These are phyloP conservation scores for Zaprionus tsacasi DNA, from an alignment of 1,140 invertebrate species.

Conservation along the genomic window DNA sequence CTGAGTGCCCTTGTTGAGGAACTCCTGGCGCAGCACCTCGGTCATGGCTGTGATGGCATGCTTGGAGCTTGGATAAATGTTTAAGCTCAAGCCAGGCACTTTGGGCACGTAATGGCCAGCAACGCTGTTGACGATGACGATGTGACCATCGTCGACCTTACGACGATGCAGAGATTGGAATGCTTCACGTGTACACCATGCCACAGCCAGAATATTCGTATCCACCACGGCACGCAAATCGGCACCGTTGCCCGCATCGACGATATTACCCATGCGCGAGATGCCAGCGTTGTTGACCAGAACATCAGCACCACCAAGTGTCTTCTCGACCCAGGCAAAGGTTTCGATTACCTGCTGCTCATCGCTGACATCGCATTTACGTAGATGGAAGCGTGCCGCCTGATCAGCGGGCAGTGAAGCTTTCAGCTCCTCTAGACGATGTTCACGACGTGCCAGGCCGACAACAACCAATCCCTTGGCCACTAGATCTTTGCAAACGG, in stretches of 20 bases:
- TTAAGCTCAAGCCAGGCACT: slow-evolving; percentile 50
- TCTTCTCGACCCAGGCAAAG: slow-evolving; percentile 87
- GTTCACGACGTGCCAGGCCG: slow-evolving; percentile 87
- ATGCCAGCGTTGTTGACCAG: slow-evolving; percentile 90
- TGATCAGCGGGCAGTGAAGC: slow-evolving; percentile 41
- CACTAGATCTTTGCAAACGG: slow-evolving; percentile 79
- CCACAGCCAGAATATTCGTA: slow-evolving; percentile 88
- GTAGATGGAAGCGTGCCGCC: slow-evolving; percentile 82
- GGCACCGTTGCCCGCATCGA: slow-evolving; percentile 30
- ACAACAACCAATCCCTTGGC: slow-evolving; percentile 86
- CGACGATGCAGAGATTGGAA: slow-evolving; percentile 88
- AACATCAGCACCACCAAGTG: slow-evolving; percentile 87
- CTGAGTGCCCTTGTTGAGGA: slow-evolving; percentile 85
- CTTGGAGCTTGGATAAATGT: slow-evolving; percentile 88
- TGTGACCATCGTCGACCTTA: slow-evolving; percentile 87
- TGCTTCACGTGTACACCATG: slow-evolving; percentile 87
- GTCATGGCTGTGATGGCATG: slow-evolving; percentile 88
- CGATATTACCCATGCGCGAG: slow-evolving; percentile 32
- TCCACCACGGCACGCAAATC: slow-evolving; percentile 84
- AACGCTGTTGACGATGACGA: slow-evolving; percentile 89
- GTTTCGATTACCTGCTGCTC: slow-evolving; percentile 87
- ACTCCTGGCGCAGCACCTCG: slow-evolving; percentile 87
- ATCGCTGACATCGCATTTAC: slow-evolving; percentile 87
- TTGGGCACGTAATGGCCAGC: slow-evolving; percentile 84
- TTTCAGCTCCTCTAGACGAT: slow-evolving; percentile 84